Evolutionary conservation across 2,888 invertebrate species (phyloP).

Genomic region (Eulithis testata): DNA sequence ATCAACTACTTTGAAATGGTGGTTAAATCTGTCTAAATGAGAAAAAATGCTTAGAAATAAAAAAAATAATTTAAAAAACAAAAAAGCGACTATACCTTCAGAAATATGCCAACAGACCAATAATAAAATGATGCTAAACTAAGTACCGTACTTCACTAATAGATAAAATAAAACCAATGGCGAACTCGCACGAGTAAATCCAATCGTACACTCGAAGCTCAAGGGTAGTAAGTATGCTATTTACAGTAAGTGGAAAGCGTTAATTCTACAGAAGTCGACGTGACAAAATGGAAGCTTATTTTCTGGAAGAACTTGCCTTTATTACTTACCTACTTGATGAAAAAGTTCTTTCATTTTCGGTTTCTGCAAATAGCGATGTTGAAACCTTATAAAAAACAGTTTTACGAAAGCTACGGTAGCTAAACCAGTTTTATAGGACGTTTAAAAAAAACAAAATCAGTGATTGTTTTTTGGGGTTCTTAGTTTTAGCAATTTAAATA

Average conservation of each 20-base stretch:
- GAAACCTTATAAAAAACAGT: too few relatives aligned
- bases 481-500: too few relatives aligned
- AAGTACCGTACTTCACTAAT: neutral
- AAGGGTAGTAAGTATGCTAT: slow-evolving; percentile 2
- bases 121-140: neutral
- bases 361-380: neutral
- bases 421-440: too few relatives aligned
- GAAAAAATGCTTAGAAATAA: too few relatives aligned
- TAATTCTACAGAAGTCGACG: slow-evolving; percentile 26
- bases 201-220: slow-evolving; percentile 5
- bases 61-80: neutral
- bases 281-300: slow-evolving; percentile 26
- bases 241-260: slow-evolving; percentile 12
- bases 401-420: too few relatives aligned
- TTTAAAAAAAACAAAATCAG: too few relatives aligned
- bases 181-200: neutral
- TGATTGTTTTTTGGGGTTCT: too few relatives aligned
- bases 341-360: slow-evolving; percentile 9
- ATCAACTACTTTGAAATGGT: too few relatives aligned
- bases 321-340: neutral
- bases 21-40: too few relatives aligned
- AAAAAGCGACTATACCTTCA: neutral
- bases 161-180: neutral
- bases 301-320: slow-evolving; percentile 10
- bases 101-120: neutral